A percentile compares a stretch with the other conserved stretches of the same genome.
These are phyloP conservation scores for Nipponacmea schrenckii DNA, from an alignment of 2,888 invertebrate species.

Conservation along the genomic window DNA sequence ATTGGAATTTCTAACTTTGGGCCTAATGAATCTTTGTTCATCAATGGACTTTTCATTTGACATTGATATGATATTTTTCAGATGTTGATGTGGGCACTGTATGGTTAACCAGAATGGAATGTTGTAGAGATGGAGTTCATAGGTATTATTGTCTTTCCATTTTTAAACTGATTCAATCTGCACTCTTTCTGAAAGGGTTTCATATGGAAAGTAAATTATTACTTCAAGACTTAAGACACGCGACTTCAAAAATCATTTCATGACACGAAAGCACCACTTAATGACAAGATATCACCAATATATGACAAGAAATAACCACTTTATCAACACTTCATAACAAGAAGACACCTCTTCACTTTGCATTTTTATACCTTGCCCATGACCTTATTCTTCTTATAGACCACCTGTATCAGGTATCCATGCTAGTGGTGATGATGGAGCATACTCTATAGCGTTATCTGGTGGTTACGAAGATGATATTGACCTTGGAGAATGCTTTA, in stretches of 20 bases:
- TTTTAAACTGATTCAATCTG: too few species aligned
- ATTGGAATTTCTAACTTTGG: background rate
- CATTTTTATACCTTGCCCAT: too few species aligned
- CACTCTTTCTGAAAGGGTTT: too few species aligned
- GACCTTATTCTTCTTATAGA: constrained; percentile 34
- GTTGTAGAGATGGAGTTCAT: constrained; percentile 65
- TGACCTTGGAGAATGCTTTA: constrained; percentile 68
- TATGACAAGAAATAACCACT: too few species aligned
- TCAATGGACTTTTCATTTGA: background rate
- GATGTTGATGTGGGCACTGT: constrained; percentile 64
- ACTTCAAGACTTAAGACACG: too few species aligned
- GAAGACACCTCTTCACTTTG: too few species aligned
- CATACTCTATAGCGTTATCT: constrained; percentile 67
- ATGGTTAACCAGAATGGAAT: constrained; percentile 66
- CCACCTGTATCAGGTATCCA: constrained; percentile 69
- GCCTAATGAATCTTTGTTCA: background rate
- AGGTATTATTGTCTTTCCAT: constrained; percentile 39
- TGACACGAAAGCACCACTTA: too few species aligned
- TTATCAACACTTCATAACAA: too few species aligned
- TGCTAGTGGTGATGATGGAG: constrained; percentile 64
- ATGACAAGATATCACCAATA: too few species aligned
- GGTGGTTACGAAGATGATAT: constrained; percentile 69
- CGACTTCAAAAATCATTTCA: too few species aligned
- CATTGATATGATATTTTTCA: constrained; percentile 31
- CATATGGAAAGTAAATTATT: too few species aligned